These are phyloP conservation scores for Cheirogaleus medius DNA, from an alignment of 2,113 vertebrate genomes.

Conservation along the genomic window DNA sequence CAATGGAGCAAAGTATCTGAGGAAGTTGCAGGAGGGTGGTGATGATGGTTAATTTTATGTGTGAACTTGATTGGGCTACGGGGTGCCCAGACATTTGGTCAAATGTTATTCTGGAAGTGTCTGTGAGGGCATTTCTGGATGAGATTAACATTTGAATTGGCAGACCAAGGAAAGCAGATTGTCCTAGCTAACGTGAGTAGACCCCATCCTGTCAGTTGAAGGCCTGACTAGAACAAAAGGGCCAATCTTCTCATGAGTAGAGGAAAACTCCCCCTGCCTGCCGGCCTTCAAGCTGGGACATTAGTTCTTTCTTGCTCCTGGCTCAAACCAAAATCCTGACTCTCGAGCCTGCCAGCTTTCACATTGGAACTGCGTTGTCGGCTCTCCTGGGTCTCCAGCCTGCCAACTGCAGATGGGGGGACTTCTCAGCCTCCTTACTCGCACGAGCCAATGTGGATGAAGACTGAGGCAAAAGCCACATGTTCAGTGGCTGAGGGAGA, in stretches of 20 bases:
- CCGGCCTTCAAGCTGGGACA: not conserved
- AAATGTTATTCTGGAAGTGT: not conserved
- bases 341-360: not conserved
- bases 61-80: not conserved
- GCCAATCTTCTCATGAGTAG: not conserved
- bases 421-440: not conserved
- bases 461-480: not conserved
- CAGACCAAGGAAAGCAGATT: not conserved
- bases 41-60: too few species aligned
- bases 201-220: not conserved
- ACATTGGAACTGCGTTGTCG: not conserved
- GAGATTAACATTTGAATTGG: not conserved
- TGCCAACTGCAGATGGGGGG: not conserved
- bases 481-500: not conserved
- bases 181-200: not conserved
- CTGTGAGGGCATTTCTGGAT: not conserved
- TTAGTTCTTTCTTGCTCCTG: not conserved
- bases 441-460: not conserved
- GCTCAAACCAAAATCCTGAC: not conserved
- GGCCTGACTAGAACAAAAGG: not conserved
- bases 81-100: not conserved
- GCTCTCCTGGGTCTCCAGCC: not conserved
- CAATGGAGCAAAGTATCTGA: not conserved
- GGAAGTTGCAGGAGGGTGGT: not conserved
- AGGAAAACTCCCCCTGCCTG: not conserved